These are phyloP conservation scores for Charaxes varanes DNA, from an alignment of 1,140 invertebrate species.

Conservation along the genomic window DNA sequence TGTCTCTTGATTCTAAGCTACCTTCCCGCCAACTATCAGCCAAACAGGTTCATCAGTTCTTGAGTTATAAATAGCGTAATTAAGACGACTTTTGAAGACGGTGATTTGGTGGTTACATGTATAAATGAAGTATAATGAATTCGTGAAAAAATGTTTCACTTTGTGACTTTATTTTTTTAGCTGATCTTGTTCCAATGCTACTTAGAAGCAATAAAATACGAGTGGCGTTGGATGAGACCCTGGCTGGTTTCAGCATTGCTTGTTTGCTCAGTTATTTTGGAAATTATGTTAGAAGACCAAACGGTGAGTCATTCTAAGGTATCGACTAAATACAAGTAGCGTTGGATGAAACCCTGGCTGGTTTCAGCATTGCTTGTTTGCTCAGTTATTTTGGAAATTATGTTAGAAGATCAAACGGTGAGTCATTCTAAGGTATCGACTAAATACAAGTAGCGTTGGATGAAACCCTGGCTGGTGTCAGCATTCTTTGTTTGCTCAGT, in stretches of 20 bases:
- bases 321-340: constrained; percentile 22
- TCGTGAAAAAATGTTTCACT: no score
- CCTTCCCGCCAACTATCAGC: no score
- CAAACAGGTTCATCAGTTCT: no score
- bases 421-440: no score
- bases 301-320: no score
- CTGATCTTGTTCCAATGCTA: constrained; percentile 22
- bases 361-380: not conserved
- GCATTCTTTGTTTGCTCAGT: not conserved
- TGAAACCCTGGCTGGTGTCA: constrained; percentile 4
- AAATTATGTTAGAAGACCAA: not conserved
- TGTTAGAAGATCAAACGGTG: no score
- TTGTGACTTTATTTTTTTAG: constrained; percentile 14
- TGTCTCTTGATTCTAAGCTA: no score
- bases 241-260: not conserved
- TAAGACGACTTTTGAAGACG: no score
- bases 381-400: not conserved
- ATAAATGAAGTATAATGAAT: no score
- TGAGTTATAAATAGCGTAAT: no score
- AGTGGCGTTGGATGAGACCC: constrained; percentile 19
- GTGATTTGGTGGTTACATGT: no score
- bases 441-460: constrained; percentile 19
- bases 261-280: not conserved
- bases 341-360: constrained; percentile 9
- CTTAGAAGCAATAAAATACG: constrained; percentile 20